phyloP scores from a whole-genome alignment of 2,888 invertebrate species.

The Hesperia comma region DNA sequence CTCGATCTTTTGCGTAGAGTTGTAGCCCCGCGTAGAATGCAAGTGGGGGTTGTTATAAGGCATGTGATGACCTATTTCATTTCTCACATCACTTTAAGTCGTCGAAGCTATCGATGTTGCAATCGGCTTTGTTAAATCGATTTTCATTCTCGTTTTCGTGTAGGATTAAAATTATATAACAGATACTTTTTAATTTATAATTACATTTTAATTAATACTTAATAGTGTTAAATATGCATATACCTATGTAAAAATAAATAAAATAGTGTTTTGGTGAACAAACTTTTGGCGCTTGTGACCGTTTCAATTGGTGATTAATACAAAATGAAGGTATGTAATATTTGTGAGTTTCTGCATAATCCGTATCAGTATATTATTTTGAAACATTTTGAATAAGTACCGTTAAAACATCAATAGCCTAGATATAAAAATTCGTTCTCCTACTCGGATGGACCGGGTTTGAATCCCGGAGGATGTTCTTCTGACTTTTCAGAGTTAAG shows the following conservation, averaged over 20 bases:
- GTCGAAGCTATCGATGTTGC: constrained; percentile 44
- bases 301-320: background rate
- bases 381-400: too few relatives aligned
- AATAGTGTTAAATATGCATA: constrained; percentile 19
- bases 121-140: constrained; percentile 17
- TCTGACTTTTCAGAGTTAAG: too few relatives aligned
- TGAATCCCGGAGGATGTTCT: too few relatives aligned
- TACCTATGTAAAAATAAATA: background rate
- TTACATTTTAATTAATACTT: too few relatives aligned
- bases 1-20: background rate
- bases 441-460: too few relatives aligned
- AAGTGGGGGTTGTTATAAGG: constrained; percentile 71
- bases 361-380: too few relatives aligned
- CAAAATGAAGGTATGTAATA: constrained; percentile 27
- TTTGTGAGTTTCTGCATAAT: too few relatives aligned
- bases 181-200: too few relatives aligned
- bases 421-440: too few relatives aligned
- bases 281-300: background rate
- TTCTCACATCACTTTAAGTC: constrained; percentile 58
- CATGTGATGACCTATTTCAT: constrained; percentile 73
- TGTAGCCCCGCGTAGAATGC: background rate
- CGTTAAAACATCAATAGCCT: too few relatives aligned
- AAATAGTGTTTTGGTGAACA: constrained; percentile 21
- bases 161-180: background rate
- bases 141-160: background rate